phyloP scores from a whole-genome alignment of 2,113 vertebrate genomes.

The Scartelaos histophorus region DNA sequence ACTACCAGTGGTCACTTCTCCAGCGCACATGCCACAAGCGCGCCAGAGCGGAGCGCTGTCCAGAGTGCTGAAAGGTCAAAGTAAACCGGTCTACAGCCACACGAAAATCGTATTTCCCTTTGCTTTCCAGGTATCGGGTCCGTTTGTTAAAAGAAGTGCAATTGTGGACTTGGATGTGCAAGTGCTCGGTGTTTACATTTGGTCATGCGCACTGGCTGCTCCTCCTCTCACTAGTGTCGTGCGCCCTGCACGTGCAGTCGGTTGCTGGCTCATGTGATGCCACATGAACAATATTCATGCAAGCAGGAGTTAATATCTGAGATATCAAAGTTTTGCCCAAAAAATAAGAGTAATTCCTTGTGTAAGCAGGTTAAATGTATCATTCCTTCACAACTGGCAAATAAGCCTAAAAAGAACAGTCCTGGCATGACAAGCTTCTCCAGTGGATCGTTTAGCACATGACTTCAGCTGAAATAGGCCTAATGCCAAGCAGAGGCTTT shows the following conservation, averaged over 20 bases:
- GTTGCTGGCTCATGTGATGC: constrained; percentile 67
- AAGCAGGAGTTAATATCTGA: constrained; percentile 37
- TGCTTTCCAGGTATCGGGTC: neutral
- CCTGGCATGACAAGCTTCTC: neutral
- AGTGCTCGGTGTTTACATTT: constrained; percentile 34
- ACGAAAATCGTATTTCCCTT: neutral
- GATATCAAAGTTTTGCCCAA: constrained; percentile 2
- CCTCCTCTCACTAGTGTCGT: constrained; percentile 47
- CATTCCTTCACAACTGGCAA: neutral
- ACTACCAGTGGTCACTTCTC: neutral
- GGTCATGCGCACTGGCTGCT: constrained; percentile 59
- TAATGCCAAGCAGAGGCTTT: neutral
- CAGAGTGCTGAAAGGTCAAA: constrained; percentile 79
- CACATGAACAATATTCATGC: constrained; percentile 52
- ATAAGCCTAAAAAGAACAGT: neutral
- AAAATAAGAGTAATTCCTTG: constrained; percentile 1
- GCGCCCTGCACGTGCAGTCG: constrained; percentile 62
- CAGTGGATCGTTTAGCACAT: neutral
- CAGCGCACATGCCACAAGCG: constrained; percentile 20
- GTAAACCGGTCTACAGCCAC: neutral
- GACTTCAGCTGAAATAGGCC: neutral
- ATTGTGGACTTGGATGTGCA: constrained; percentile 22
- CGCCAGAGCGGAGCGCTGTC: constrained; percentile 72
- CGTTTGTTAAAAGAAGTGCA: constrained; percentile 17
- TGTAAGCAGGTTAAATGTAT: neutral